Percentiles rank a stretch among this genome's conserved stretches.
phyloP scores from a whole-genome alignment of 2,113 vertebrate species.

The Anser cygnoides region DNA sequence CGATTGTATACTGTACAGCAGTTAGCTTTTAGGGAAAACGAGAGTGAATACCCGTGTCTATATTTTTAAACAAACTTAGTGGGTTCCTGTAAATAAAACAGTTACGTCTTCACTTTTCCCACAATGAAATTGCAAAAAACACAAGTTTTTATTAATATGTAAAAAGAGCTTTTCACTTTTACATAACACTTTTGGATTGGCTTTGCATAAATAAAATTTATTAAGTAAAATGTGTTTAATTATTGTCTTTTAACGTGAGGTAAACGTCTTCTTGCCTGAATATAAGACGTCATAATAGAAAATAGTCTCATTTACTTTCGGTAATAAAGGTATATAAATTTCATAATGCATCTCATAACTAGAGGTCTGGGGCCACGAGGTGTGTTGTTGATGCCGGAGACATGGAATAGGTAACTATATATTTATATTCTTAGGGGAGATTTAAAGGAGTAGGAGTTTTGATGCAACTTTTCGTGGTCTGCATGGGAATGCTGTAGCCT shows the following conservation, averaged over 20 bases:
- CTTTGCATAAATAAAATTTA: slow-evolving; percentile 78
- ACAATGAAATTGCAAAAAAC: neutral
- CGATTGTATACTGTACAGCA: slow-evolving; percentile 72
- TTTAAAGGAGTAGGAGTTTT: neutral
- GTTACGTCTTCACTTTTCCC: slow-evolving; percentile 52
- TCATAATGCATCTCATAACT: neutral
- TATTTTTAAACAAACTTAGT: slow-evolving; percentile 54
- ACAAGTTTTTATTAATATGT: slow-evolving; percentile 60
- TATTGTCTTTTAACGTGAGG: accelerated
- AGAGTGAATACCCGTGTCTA: slow-evolving; percentile 1
- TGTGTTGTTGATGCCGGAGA: neutral
- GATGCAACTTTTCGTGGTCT: neutral
- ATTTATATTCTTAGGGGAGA: no score
- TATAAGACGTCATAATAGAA: neutral
- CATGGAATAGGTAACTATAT: neutral
- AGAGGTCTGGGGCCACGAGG: neutral
- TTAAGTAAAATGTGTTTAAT: slow-evolving; percentile 3
- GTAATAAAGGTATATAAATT: neutral
- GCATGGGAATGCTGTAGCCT: neutral
- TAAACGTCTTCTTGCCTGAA: neutral
- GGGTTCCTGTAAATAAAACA: slow-evolving; percentile 67
- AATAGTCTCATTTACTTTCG: neutral
- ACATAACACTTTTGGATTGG: slow-evolving; percentile 63
- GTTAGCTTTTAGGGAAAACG: slow-evolving; percentile 57
- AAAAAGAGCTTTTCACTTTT: slow-evolving; percentile 75